These are phyloP conservation scores for Hirtodrosophila alboralis DNA, from an alignment of 2,888 invertebrate species.

Conservation along the genomic window DNA sequence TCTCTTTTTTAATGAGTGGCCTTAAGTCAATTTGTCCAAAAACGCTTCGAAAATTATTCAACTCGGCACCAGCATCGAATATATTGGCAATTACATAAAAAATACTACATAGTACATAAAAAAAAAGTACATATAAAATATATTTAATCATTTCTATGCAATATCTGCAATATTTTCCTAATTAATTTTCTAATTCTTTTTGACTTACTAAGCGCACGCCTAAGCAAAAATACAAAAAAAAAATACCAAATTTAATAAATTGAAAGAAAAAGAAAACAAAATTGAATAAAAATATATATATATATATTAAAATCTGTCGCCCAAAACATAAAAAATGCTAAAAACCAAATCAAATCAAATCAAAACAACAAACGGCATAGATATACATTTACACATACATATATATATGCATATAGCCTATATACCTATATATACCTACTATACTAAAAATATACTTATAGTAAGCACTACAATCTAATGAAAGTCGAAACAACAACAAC, in stretches of 20 bases:
- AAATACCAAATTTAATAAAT: not conserved
- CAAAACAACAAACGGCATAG: slow-evolving; percentile 31
- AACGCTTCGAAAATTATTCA: slow-evolving; percentile 34
- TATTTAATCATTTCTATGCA: slow-evolving; percentile 24
- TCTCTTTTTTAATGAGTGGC: slow-evolving; percentile 46
- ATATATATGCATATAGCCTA: slow-evolving; percentile 46
- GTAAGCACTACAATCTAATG: slow-evolving; percentile 68
- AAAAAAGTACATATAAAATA: not conserved
- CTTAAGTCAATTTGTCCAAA: slow-evolving; percentile 39
- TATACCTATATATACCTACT: slow-evolving; percentile 37
- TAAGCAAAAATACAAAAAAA: slow-evolving; percentile 12
- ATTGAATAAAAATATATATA: slow-evolving; percentile 8
- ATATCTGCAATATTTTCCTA: slow-evolving; percentile 21
- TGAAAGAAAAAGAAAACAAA: too few relatives aligned
- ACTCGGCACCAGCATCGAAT: slow-evolving; percentile 37
- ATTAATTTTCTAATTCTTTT: slow-evolving; percentile 23
- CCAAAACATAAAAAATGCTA: slow-evolving; percentile 23
- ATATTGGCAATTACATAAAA: slow-evolving; percentile 24
- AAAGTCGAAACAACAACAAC: slow-evolving; percentile 40
- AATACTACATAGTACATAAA: slow-evolving; percentile 1
- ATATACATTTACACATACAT: slow-evolving; percentile 47
- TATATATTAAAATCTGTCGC: slow-evolving; percentile 28
- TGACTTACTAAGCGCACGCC: slow-evolving; percentile 46
- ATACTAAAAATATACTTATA: slow-evolving; percentile 35
- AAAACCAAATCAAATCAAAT: slow-evolving; percentile 26